Conservation (phyloP, 2,888 invertebrate genomes). For the Macroteleia sp. region DNA sequence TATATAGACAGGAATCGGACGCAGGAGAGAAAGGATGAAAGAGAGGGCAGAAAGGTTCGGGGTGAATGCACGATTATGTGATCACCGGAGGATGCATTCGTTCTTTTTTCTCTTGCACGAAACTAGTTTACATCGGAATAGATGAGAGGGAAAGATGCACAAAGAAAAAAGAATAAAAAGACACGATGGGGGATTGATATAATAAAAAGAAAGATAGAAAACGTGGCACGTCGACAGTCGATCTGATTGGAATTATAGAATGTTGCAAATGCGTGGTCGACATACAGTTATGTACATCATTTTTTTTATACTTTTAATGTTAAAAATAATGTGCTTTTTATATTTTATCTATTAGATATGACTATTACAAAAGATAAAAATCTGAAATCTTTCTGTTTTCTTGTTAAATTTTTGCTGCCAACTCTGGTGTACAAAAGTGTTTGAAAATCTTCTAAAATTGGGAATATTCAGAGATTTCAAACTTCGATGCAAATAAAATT, state of each 20-base stretch:
- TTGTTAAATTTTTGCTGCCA: no score
- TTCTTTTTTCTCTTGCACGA: conserved; percentile 69
- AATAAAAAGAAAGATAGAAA: conserved; percentile 60
- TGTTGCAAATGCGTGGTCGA: conserved; percentile 68
- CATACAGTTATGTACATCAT: conserved; percentile 39
- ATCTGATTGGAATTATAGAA: conserved; percentile 77
- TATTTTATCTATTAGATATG: no score
- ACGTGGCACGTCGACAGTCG: conserved; percentile 73
- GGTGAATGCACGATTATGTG: conserved; percentile 82
- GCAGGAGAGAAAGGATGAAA: conserved; percentile 65
- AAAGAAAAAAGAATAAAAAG: conserved; percentile 50
- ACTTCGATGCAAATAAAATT: no score
- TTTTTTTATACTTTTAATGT: conserved; percentile 14
- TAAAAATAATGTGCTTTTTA: background rate
- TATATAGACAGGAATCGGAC: conserved; percentile 59
- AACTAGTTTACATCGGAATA: conserved; percentile 77
- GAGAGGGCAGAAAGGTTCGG: conserved; percentile 69
- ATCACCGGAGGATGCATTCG: conserved; percentile 79
- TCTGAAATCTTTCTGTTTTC: no score
- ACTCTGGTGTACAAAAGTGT: no score
- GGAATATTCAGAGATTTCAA: no score
- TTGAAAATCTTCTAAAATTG: no score
- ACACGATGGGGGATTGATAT: conserved; percentile 64
- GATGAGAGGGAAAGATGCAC: conserved; percentile 58
- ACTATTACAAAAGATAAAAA: no score